Base-by-base conservation (phyloP, 2,888 invertebrate species). In the Plagiodera versicolora region DNA sequence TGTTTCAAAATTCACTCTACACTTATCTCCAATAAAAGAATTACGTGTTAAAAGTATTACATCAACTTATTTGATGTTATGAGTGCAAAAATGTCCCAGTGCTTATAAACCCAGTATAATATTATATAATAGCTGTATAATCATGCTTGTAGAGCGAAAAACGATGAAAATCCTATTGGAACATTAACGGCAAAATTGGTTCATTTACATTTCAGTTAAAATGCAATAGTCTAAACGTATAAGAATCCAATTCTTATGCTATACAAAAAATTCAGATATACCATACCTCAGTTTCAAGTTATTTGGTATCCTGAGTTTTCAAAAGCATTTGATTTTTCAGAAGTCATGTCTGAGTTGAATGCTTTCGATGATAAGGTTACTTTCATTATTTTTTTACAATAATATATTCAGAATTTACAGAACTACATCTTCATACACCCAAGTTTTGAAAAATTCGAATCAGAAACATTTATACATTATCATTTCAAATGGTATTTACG, bases 221-320 rank as follows among this genome's bases (percentile, higher is more conserved):
- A 72, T 68, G 78, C 80, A 80, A 80, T 80, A 80, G 80, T 75
- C 80, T 75, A 78, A 80, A 80, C 80, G 80, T 76, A 76, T 76
- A 73, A 74, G 61, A 67, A 72, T 66, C 55, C 64, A 57, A 51
- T 61, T 70, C 68, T 72, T 74, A 75, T 77, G 76, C 79, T 77
- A 80, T 76, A 80, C 80, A 80, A 79, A 78, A n/a, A 76, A 72
- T 75, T 79, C 76, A 71, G 79, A 77, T 78, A 76, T 72, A 75
- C 80, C 80, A 80, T 70, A 79, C 79, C 74, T 80, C 54, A 67
- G 78, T 80, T 79, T 39, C 64, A 54, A 61, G 71, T 75, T 77
- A 66, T 74, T 72, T 72, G 58, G 66, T 71, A 67, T 60, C 72
- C 72, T 60, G 57, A 61, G 57, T 67, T 69, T 66, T 67, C 65